Conservation (phyloP, 2,113 vertebrate genomes). For the Lophius piscatorius region DNA sequence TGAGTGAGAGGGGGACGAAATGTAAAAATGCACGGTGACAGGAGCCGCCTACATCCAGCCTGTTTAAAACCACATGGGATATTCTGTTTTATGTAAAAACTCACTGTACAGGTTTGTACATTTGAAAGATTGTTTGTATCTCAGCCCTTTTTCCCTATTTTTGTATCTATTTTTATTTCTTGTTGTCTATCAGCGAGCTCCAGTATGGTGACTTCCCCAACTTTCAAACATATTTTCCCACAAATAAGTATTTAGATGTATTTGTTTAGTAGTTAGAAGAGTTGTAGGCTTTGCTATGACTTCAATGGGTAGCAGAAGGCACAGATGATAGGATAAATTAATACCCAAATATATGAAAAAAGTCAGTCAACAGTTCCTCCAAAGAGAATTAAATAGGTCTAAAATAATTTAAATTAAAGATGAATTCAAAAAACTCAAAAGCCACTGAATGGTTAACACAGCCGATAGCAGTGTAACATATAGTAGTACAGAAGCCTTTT, state of each 20-base stretch:
- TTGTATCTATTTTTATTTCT: too few species aligned
- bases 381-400: too few species aligned
- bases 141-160: too few species aligned
- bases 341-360: constrained; percentile 16
- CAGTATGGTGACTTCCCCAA: too few species aligned
- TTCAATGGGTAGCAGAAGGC: constrained; percentile 16
- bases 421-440: constrained; percentile 4
- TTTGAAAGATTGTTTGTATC: too few species aligned
- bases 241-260: too few species aligned
- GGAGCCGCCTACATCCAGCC: too few species aligned
- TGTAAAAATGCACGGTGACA: background rate
- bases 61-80: background rate
- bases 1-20: background rate
- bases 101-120: too few species aligned
- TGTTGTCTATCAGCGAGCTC: too few species aligned
- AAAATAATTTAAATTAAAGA: background rate
- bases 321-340: constrained; percentile 2
- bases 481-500: constrained; percentile 23
- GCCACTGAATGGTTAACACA: constrained; percentile 3
- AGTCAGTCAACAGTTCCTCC: constrained; percentile 14
- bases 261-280: too few species aligned
- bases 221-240: too few species aligned
- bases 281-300: too few species aligned
- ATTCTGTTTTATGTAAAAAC: constrained; percentile 11
- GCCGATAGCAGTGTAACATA: constrained; percentile 10